Percentiles rank a stretch among this genome's conserved stretches.
Conservation (phyloP, 2,888 invertebrate genomes). For the Cheilosia scutellata region DNA sequence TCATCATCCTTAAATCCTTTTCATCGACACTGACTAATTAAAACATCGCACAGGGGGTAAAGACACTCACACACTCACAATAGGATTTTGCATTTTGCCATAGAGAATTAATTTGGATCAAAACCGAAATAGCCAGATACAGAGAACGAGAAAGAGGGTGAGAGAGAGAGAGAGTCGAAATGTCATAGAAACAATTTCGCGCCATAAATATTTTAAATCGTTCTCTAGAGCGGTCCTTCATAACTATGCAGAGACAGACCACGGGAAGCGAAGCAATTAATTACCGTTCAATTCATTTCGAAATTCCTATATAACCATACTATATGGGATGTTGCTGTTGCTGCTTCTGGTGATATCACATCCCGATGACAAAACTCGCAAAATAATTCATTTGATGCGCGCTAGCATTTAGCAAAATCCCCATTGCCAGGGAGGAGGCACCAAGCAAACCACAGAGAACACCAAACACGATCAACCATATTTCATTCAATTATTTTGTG, state of each 20-base stretch:
- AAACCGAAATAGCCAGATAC: not conserved
- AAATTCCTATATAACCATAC: slow-evolving; percentile 61
- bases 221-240: slow-evolving; percentile 58
- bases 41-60: slow-evolving; percentile 39
- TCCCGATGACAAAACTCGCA: slow-evolving; percentile 50
- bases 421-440: slow-evolving; percentile 5
- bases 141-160: not conserved
- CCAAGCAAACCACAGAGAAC: not conserved
- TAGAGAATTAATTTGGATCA: slow-evolving; percentile 40
- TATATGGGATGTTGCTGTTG: not conserved
- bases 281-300: slow-evolving; percentile 62
- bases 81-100: slow-evolving; percentile 1
- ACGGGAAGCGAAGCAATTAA: slow-evolving; percentile 57
- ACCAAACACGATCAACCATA: slow-evolving; percentile 41
- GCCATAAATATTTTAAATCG: slow-evolving; percentile 68
- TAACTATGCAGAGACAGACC: not conserved
- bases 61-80: not conserved
- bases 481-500: slow-evolving; percentile 66
- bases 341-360: slow-evolving; percentile 3
- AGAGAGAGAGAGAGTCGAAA: slow-evolving; percentile 11
- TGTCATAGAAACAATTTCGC: slow-evolving; percentile 61
- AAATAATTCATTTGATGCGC: slow-evolving; percentile 53
- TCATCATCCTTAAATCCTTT: slow-evolving; percentile 48
- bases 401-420: slow-evolving; percentile 45
- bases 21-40: slow-evolving; percentile 65